Conservation (phyloP, 2,113 vertebrate genomes). For the Cheirogaleus medius region DNA sequence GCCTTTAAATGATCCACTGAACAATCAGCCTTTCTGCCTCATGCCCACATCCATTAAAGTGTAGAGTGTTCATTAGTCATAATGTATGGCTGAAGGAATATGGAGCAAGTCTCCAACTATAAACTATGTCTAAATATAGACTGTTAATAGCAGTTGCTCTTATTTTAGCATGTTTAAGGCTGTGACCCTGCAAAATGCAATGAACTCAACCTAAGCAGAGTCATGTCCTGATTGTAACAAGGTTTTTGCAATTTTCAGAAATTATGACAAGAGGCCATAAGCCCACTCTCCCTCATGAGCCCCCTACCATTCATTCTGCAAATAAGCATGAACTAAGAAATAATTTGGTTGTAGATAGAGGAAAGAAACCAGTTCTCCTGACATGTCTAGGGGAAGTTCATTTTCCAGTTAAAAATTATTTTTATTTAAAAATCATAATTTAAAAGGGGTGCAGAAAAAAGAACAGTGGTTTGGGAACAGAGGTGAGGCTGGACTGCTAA, state of each 20-base stretch:
- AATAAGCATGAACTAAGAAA: not conserved
- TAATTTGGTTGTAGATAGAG: not conserved
- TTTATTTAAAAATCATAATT: conserved; percentile 32
- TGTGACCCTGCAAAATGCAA: not conserved
- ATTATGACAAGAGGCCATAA: not conserved
- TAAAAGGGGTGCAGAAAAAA: not conserved
- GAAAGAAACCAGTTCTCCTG: not conserved
- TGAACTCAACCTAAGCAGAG: conserved; percentile 5
- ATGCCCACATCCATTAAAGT: not conserved
- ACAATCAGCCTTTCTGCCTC: conserved; percentile 37
- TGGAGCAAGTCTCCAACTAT: not conserved
- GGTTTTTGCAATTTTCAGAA: conserved; percentile 22
- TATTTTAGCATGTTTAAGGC: conserved; percentile 40
- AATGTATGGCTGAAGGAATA: not conserved
- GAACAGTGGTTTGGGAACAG: not conserved
- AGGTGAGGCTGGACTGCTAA: not conserved
- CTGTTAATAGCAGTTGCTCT: conserved; percentile 10
- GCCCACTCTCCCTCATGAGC: not conserved
- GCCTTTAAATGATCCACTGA: conserved; percentile 16
- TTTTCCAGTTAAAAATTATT: conserved; percentile 28
- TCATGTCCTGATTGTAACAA: not conserved
- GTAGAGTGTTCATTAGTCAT: not conserved
- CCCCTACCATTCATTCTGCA: not conserved
- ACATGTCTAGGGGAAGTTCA: not conserved
- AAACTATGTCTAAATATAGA: conserved; percentile 31